Base-by-base conservation (phyloP, 2,797 vertebrate species). In the Myotis findleyi region DNA sequence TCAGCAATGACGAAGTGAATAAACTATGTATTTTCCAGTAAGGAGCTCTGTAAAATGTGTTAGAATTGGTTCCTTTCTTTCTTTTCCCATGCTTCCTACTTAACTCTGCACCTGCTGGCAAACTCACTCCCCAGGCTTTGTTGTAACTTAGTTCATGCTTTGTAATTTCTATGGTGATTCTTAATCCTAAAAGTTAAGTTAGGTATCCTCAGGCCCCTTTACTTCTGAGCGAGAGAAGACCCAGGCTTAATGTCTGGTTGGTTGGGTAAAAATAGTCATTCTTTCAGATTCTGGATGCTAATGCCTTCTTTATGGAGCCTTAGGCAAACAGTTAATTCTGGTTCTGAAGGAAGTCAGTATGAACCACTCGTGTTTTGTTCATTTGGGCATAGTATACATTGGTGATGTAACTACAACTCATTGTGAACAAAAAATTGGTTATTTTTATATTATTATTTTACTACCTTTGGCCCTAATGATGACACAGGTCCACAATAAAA, bases 361-460 rank as follows among this genome's bases (percentile, higher is more conserved):
- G 47, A 73, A 91, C 77, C 72, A 80, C 51, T 66, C 27, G 20
- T 38, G 11, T 53, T 79, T 62, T 76, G 47, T 89, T 82, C 38
- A 89, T 62, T 47, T 86, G 53, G 16, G 18, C 41, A 84, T 41
- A 51, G 12, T 53, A 62, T 51, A 33, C 25, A 44, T 44, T 4
- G 7, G 27, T 21, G 7, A 41, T 64, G 13, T 84, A 64, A 62
- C 10, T 44, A 27, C 11, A 36, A 62, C 25, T 89, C 33, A 66
- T 16, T 47, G 27, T 51, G 30, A 71, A 53, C 33, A 94, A 77
- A 71, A 69, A 20, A 62, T 20, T 69, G 36, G 10, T 79, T 66
- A 55, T 55, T 94, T 94, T 82, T 71, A 57, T 38, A 91, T 75
- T 81, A 73, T 73, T 73, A 30, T 25, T 73, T 81, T 93, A 66